Percentiles rank a stretch among this genome's conserved stretches.
These are phyloP conservation scores for Platerodrilus igneus DNA, from an alignment of 2,888 invertebrate species.

Conservation along the genomic window DNA sequence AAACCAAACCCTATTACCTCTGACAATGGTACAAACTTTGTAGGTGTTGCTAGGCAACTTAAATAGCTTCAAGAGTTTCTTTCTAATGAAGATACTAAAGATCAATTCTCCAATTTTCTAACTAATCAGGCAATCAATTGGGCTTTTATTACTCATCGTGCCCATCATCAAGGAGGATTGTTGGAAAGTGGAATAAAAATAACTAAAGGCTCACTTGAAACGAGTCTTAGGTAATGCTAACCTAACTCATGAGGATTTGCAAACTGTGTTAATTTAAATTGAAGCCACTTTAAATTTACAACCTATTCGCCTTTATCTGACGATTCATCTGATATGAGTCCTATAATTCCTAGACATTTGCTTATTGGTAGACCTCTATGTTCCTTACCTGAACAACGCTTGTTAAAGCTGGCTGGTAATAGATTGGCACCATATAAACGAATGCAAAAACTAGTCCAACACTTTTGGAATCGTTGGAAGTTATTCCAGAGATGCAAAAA, in stretches of 20 bases:
- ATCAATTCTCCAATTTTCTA: conserved; percentile 10
- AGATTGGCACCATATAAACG: conserved; percentile 12
- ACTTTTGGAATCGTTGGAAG: conserved; percentile 23
- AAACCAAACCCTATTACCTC: conserved; percentile 7
- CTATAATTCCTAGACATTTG: conserved; percentile 22
- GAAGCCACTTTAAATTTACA: conserved; percentile 33
- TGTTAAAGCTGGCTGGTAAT: conserved; percentile 5
- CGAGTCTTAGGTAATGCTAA: conserved; percentile 27
- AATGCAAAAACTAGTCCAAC: conserved; percentile 11
- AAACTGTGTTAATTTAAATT: conserved; percentile 27
- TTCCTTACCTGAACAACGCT: conserved; percentile 9
- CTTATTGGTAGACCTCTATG: conserved; percentile 32
- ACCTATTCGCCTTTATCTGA: conserved; percentile 25
- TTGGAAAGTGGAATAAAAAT: conserved; percentile 35
- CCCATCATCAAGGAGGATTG: conserved; percentile 34
- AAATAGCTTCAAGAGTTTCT: conserved; percentile 7
- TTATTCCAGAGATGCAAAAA: conserved; percentile 15
- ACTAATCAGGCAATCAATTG: conserved; percentile 26
- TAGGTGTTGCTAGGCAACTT: conserved; percentile 18
- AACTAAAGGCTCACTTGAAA: conserved; percentile 32
- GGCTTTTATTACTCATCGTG: conserved; percentile 33
- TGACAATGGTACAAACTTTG: conserved; percentile 22
- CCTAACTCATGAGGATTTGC: conserved; percentile 31
- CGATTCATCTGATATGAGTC: conserved; percentile 17
- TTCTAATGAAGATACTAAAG: not conserved